A percentile compares a stretch with the other conserved stretches of the same genome.
Evolutionary conservation across 2,888 invertebrate genomes (phyloP).

Genomic region (Cyrtodaria siliqua): DNA sequence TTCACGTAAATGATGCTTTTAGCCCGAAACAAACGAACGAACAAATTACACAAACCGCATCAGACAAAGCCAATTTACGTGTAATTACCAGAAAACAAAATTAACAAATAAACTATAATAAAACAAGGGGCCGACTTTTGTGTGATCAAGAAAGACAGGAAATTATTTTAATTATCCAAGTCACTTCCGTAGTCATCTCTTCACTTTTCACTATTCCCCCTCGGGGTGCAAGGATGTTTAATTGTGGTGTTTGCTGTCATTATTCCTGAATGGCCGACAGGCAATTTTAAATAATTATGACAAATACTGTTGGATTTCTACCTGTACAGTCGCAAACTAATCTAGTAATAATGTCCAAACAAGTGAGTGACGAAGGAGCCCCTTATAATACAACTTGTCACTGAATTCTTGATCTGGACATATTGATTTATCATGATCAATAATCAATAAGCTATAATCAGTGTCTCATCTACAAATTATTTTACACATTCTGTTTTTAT

Average conservation of each 20-base stretch:
- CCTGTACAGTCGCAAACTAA: conserved; percentile 29
- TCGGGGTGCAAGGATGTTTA: conserved; percentile 38
- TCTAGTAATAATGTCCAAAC: conserved; percentile 36
- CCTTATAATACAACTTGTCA: neutral
- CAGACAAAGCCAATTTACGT: neutral
- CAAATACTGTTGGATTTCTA: conserved; percentile 58
- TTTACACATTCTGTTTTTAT: too few relatives aligned
- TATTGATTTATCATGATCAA: conserved; percentile 24
- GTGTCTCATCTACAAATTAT: too few relatives aligned
- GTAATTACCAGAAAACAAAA: conserved; percentile 11
- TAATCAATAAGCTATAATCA: conserved; percentile 38
- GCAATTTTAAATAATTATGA: conserved; percentile 65
- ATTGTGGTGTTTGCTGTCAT: conserved; percentile 57
- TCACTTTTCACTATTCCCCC: conserved; percentile 13
- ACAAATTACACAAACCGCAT: too few relatives aligned
- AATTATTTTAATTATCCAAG: conserved; percentile 55
- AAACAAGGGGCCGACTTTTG: conserved; percentile 17
- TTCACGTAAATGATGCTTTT: too few relatives aligned
- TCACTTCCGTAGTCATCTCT: conserved; percentile 39
- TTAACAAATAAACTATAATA: conserved; percentile 8
- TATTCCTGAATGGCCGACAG: conserved; percentile 38
- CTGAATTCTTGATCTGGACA: neutral
- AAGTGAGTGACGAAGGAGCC: conserved; percentile 3
- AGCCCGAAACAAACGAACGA: neutral
- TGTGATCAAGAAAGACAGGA: conserved; percentile 25